Percentiles rank a stretch among this genome's conserved stretches.
phyloP scores from a whole-genome alignment of 2,888 invertebrate genomes.

The Caenorhabditis drosophilae region DNA sequence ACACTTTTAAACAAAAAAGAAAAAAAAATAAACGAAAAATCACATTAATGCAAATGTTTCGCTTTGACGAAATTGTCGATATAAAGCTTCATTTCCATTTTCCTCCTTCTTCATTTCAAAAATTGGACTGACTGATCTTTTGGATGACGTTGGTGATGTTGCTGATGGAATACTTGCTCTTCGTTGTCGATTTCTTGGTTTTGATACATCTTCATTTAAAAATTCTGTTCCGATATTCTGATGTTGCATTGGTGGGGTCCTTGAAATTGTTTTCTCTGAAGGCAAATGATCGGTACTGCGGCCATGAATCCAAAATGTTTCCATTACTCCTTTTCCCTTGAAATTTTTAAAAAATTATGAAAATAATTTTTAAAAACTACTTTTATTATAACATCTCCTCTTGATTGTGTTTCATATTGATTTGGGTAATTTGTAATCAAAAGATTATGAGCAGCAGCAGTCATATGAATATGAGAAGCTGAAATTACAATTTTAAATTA shows the following conservation, averaged over 20 bases:
- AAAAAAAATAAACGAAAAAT: slow-evolving; percentile 3
- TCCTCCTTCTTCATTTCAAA: slow-evolving; percentile 16
- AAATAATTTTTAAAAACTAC: slow-evolving; percentile 20
- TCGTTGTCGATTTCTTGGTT: slow-evolving; percentile 9
- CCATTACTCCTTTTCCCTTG: slow-evolving; percentile 56
- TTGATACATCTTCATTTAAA: no score
- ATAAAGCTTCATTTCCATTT: slow-evolving; percentile 30
- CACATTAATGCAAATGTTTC: slow-evolving; percentile 31
- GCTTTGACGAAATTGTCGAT: slow-evolving; percentile 24
- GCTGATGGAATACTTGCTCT: not conserved
- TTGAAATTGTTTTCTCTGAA: slow-evolving; percentile 6
- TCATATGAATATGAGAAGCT: slow-evolving; percentile 60
- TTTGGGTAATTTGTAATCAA: slow-evolving; percentile 52
- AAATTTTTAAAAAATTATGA: slow-evolving; percentile 2
- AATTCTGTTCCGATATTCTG: not conserved
- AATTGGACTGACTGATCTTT: slow-evolving; percentile 34
- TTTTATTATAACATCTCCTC: slow-evolving; percentile 66
- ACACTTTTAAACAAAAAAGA: no score
- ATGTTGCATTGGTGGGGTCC: slow-evolving; percentile 11
- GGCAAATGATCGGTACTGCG: slow-evolving; percentile 2
- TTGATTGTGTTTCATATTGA: slow-evolving; percentile 55
- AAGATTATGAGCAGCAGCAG: slow-evolving; percentile 51
- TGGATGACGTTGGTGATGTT: slow-evolving; percentile 12
- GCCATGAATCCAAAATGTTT: slow-evolving; percentile 55
- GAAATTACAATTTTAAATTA: no score